phyloP scores from a whole-genome alignment of 2,888 invertebrate species.

The Nomada ferruginata region DNA sequence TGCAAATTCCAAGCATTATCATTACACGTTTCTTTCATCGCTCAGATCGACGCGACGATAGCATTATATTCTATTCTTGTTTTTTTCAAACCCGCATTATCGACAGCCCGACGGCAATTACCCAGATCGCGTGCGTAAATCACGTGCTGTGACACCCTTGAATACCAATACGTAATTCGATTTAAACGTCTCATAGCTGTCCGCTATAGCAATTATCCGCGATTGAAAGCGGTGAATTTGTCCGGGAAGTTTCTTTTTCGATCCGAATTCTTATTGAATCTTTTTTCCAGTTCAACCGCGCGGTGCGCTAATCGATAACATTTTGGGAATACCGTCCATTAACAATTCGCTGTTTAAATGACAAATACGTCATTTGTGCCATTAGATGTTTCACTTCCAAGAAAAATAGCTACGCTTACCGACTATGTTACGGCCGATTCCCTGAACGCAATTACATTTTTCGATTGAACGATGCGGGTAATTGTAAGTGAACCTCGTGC shows the following conservation, averaged over 20 bases:
- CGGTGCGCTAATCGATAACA: too few relatives aligned
- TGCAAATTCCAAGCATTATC: slow-evolving; percentile 18
- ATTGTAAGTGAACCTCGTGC: slow-evolving; percentile 1
- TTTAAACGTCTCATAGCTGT: background rate
- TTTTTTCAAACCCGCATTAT: slow-evolving; percentile 53
- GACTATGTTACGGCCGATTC: slow-evolving; percentile 2
- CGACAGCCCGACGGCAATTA: slow-evolving; percentile 39
- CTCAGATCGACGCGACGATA: slow-evolving; percentile 41
- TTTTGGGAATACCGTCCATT: too few relatives aligned
- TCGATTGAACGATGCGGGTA: slow-evolving; percentile 7
- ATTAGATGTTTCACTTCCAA: slow-evolving; percentile 1
- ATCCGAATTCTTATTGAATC: too few relatives aligned
- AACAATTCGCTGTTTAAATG: too few relatives aligned
- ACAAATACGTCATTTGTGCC: background rate
- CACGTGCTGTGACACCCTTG: slow-evolving; percentile 26
- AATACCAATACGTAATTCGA: slow-evolving; percentile 12
- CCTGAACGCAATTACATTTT: background rate
- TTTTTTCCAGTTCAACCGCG: too few relatives aligned
- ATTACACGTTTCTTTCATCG: slow-evolving; percentile 41
- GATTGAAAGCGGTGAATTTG: background rate
- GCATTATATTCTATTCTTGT: slow-evolving; percentile 53
- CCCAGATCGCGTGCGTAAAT: slow-evolving; percentile 44
- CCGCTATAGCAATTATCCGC: background rate
- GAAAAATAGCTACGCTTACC: slow-evolving; percentile 1
- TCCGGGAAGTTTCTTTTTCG: background rate